These are phyloP conservation scores for Poliocrania exsul DNA, from an alignment of 2,797 vertebrate genomes.

Conservation along the genomic window DNA sequence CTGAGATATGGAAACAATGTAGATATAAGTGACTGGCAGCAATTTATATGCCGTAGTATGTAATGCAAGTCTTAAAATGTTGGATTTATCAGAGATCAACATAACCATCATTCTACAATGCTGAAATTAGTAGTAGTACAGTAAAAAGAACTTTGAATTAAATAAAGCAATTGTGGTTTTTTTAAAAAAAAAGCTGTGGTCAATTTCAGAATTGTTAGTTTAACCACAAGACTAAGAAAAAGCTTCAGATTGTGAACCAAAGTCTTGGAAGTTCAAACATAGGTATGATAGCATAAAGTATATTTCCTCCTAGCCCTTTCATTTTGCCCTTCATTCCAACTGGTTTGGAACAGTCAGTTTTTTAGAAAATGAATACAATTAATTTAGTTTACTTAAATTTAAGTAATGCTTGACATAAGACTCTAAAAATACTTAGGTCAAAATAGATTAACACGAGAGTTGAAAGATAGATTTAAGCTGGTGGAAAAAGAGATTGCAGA, in stretches of 20 bases:
- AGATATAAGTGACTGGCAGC: not conserved
- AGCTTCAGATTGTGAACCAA: not conserved
- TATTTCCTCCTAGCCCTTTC: not conserved
- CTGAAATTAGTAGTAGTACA: not conserved
- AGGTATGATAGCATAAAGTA: not conserved
- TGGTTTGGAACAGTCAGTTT: not conserved
- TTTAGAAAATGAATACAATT: not conserved
- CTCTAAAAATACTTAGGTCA: not conserved
- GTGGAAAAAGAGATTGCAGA: not conserved
- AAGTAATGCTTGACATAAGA: not conserved
- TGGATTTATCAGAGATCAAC: not conserved
- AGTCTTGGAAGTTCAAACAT: not conserved
- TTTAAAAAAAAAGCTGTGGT: not conserved
- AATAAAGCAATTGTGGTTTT: not conserved
- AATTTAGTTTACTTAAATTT: not conserved
- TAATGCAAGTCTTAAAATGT: not conserved
- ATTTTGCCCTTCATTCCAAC: fast-evolving
- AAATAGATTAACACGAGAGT: not conserved
- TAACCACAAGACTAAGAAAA: not conserved
- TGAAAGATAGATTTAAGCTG: not conserved
- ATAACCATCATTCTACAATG: not conserved
- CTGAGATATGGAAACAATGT: not conserved
- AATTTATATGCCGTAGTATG: not conserved
- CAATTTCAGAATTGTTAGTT: not conserved
- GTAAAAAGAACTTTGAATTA: not conserved